Base-by-base conservation (phyloP, 92 coral and sea anemone genomes). In the Epizoanthus rinbou region DNA sequence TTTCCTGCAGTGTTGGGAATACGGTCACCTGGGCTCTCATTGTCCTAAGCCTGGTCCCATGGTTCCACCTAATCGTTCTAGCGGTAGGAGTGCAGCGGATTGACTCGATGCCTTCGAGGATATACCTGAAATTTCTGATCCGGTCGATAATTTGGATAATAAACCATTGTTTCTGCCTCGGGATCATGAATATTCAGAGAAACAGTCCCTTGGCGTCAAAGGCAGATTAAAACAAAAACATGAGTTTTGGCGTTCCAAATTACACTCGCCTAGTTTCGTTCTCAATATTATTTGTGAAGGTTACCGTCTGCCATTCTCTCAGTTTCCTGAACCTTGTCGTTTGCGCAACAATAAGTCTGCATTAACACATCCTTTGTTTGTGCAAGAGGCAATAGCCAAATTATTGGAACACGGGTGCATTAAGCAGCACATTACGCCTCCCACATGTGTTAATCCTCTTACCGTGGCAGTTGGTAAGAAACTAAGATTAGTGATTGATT, bases 381-480 rank as follows among this genome's bases (percentile, higher is more conserved):
- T 79, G 14, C 21, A 58, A 17, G 22, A 54, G 10, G 23, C 21
- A 7, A 37, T 37, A 37, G 6, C 43, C 43, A 37, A 6, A 37
- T 37, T 37, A 6, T 37, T 37, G 43, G 5, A 37, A 37, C 43
- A 3, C 43, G 5, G 43, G 43, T 84, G 60, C 22, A 62, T 84
- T 19, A 31, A 14, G 16, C 71, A 73, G 41, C 59, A 19, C 31
- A 8, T 3, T 56, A 11, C 1, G 0, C 80, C 75, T 14, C 76
- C 83, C 1, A 3, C 8, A 13, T 74, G 63, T 8, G 76, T 75
- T 6, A 85, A 85, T 33, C 88, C 83, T 6, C 56, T 84, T 23
- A 11, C 87, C 15, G 87, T 84, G 4, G 82, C 53, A 3, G 50
- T 21, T 4, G 87, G 87, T 21, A 85, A 75, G 28, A 85, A 85